Evolutionary conservation across 2,797 vertebrate genomes (phyloP).

Genomic region (Vireo griseus): DNA sequence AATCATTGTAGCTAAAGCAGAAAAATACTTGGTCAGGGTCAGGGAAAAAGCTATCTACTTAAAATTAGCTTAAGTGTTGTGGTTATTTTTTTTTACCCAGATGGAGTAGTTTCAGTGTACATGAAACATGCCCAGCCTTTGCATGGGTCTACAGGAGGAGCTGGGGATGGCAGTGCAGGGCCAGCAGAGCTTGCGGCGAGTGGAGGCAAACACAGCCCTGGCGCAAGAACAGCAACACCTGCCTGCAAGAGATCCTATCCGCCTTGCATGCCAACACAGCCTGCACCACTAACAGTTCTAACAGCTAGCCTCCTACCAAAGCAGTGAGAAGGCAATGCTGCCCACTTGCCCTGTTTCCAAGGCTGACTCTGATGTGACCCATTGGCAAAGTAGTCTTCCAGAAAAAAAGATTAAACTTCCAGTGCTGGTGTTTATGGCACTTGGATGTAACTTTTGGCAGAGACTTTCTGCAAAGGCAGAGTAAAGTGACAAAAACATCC

Average conservation of each 20-base stretch:
- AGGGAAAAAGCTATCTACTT: not conserved
- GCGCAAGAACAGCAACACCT: not conserved
- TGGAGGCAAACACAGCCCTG: not conserved
- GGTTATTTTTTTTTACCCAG: not conserved
- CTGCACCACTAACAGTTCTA: not conserved
- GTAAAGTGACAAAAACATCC: not conserved
- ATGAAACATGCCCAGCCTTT: not conserved
- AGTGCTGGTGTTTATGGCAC: not conserved
- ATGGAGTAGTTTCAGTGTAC: rapidly evolving
- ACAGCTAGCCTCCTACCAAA: not conserved
- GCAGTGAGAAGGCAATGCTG: not conserved
- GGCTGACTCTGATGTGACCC: not conserved
- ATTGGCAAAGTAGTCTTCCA: not conserved
- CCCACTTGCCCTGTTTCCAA: not conserved
- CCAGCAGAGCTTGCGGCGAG: not conserved
- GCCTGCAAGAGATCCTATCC: not conserved
- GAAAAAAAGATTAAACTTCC: not conserved
- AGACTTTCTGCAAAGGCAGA: not conserved
- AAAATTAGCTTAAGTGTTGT: not conserved
- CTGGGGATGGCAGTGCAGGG: not conserved
- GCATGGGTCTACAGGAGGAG: not conserved
- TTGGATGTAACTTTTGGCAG: not conserved
- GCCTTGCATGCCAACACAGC: not conserved
- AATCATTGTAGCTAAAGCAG: conserved; percentile 4
- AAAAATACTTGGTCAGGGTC: not conserved